phyloP scores from a whole-genome alignment of 2,113 vertebrate species.

The Eulacestoma nigropectus region DNA sequence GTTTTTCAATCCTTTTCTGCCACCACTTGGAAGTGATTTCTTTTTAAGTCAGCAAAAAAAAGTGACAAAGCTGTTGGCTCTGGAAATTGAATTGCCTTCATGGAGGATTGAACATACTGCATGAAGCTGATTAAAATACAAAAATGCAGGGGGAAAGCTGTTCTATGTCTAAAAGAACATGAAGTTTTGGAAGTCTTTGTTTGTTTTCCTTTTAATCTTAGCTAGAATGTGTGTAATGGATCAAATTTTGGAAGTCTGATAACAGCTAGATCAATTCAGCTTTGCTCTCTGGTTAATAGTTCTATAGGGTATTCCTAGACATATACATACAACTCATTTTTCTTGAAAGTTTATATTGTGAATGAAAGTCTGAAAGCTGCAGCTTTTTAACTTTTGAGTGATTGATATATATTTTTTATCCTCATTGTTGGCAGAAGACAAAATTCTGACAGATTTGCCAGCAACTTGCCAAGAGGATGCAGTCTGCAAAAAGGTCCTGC shows the following conservation, averaged over 20 bases:
- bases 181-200: background rate
- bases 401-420: background rate
- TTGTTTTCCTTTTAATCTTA: background rate
- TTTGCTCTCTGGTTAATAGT: background rate
- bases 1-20: background rate
- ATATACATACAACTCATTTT: background rate
- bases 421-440: background rate
- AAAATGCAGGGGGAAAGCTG: background rate
- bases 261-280: background rate
- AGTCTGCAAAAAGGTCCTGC: conserved; percentile 21
- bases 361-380: conserved; percentile 10
- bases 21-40: background rate
- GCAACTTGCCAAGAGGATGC: background rate
- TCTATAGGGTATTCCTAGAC: background rate
- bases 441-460: conserved; percentile 29
- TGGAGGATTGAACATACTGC: background rate
- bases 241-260: background rate
- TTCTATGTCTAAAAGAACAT: background rate
- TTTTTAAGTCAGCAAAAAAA: background rate
- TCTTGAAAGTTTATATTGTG: background rate
- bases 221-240: background rate
- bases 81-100: conserved; percentile 1
- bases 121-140: conserved; percentile 40
- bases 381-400: background rate
- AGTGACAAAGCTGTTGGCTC: background rate